phyloP scores from a whole-genome alignment of 2,888 invertebrate genomes.

The Listrodromus nycthemerus region DNA sequence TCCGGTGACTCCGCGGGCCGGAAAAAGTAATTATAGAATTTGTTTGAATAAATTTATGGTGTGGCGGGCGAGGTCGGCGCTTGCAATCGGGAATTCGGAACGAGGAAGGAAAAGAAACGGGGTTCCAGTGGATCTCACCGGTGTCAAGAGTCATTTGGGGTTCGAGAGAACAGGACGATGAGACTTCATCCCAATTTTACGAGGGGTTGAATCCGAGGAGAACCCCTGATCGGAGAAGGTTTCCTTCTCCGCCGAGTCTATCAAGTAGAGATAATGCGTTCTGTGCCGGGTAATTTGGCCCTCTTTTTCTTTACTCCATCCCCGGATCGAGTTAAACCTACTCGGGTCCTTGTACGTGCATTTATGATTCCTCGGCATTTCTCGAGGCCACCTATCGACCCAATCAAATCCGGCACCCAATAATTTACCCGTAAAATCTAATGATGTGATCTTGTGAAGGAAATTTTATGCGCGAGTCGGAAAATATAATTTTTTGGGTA shows the following conservation, averaged over 20 bases:
- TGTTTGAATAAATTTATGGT: conserved; percentile 83
- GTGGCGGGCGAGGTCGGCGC: conserved; percentile 63
- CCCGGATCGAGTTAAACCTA: conserved; percentile 50
- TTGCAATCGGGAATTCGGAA: conserved; percentile 78
- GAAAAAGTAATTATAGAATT: conserved; percentile 84
- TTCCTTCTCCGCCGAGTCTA: conserved; percentile 77
- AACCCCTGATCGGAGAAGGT: conserved; percentile 66
- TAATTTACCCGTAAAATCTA: neutral
- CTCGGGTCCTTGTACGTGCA: conserved; percentile 9
- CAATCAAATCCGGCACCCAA: conserved; percentile 1
- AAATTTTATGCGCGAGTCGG: neutral
- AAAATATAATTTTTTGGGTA: too few species aligned
- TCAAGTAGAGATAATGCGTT: conserved; percentile 83
- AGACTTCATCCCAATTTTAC: conserved; percentile 46
- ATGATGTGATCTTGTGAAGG: neutral
- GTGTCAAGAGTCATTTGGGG: conserved; percentile 10
- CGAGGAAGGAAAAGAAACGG: conserved; percentile 71
- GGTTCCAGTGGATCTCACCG: conserved; percentile 75
- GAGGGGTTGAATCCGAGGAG: conserved; percentile 48
- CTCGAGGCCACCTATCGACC: conserved; percentile 27
- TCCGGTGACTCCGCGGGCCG: conserved; percentile 65
- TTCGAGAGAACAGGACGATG: conserved; percentile 23
- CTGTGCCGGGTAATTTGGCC: conserved; percentile 83
- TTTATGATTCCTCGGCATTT: conserved; percentile 68
- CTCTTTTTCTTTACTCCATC: conserved; percentile 70